Evolutionary conservation across 2,888 invertebrate genomes (phyloP).

Genomic region (Xylocampa areola): DNA sequence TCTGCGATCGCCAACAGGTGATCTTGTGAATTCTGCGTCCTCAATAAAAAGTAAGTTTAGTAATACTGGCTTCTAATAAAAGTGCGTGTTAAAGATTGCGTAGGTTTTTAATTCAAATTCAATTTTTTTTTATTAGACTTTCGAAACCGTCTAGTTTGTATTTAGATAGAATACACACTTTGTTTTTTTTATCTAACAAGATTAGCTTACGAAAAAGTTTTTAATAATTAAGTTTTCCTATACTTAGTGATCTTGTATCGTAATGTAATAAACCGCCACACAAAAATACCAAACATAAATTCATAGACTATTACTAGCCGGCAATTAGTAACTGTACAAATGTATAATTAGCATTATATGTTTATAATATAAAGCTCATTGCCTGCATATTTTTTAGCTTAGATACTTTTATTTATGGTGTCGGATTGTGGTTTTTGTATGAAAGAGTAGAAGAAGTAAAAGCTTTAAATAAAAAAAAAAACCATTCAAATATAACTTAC

Average conservation of each 20-base stretch:
- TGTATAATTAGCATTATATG: neutral
- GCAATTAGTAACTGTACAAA: constrained; percentile 1
- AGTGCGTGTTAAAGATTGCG: neutral
- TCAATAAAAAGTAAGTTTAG: constrained; percentile 28
- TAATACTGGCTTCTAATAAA: neutral
- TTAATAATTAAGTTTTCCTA: neutral
- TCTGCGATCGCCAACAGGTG: constrained; percentile 21
- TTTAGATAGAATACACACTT: too few relatives aligned
- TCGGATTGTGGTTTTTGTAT: too few relatives aligned
- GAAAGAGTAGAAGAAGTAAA: too few relatives aligned
- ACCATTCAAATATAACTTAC: too few relatives aligned
- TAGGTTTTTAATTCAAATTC: neutral
- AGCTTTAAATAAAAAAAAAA: too few relatives aligned
- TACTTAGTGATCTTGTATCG: neutral
- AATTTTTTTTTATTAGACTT: too few relatives aligned
- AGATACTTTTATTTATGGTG: neutral
- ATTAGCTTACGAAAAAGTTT: neutral
- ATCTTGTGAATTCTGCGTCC: constrained; percentile 17
- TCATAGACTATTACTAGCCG: neutral
- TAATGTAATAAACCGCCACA: neutral
- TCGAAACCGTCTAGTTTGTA: too few relatives aligned
- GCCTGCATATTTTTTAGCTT: neutral
- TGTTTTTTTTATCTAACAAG: neutral
- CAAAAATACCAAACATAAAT: neutral
- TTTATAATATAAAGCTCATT: neutral